Evolutionary conservation across 1,140 invertebrate genomes (phyloP), one percentile per base, ranked within the genome.

Genomic region (Nasonia giraulti): DNA sequence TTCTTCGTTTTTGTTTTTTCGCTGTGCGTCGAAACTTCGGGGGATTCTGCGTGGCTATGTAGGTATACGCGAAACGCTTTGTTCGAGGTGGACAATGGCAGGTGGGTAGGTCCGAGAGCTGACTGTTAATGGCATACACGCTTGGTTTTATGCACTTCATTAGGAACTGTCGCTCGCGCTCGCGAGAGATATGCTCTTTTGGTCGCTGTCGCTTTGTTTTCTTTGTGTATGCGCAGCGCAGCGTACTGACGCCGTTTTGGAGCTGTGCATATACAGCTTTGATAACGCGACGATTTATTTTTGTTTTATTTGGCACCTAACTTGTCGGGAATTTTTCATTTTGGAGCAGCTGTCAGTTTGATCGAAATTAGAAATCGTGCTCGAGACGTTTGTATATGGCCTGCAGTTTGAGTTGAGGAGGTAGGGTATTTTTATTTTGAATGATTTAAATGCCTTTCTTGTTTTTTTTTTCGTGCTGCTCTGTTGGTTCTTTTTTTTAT

Each of bases 81-180:
- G 73, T 82, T 76, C 40, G 40, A 66, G 33, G 44, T 31, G 2
- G 50, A 82, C 80, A 76, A 82, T 82, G 73, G 50, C 23, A 82
- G 50, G 73, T 75, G 20, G 71, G 47, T 55, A 74, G 71, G 69
- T 62, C 40, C 71, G 55, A 62, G 55, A 62, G 55, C 55, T 62
- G 55, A 62, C 55, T 62, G 55, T n/a, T 62, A 62, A 62, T 62
- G 55, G 20, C 55, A 62, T 62, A n/a, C 47, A 20, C 55, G 55
- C 55, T 62, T 17, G 20, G 10, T 55, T 14, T n/a, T 47, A n/a
- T 81, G 20, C 31, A 33, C 37, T 73, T 81, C 23, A 81, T 73
- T 81, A 73, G 10, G 23, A 27, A 74, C 55, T 62, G 55, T n/a
- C 55, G 55, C 55, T 62, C 6, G 14, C 55, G 55, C 50, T 55